Evolutionary conservation across 2,888 invertebrate species (phyloP), one percentile per base, ranked within the genome.

Genomic region (Nomada ferruginata): DNA sequence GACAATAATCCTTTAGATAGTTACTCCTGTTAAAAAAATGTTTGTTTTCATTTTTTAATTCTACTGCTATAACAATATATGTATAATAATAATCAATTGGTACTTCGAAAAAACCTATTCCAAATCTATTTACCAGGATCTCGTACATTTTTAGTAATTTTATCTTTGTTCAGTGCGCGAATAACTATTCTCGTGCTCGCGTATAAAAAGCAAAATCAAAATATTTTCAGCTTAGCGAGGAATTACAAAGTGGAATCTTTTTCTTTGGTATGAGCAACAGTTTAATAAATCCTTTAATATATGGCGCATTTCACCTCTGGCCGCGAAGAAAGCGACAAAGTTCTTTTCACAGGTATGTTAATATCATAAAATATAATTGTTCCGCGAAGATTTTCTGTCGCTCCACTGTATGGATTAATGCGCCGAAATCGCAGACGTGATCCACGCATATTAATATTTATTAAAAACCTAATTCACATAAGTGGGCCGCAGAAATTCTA

Each of bases 211-310:
- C 7, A 55, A 61, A 36, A 52, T 9, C n/a, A 13, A 23, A 15
- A 53, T 50, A 26, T 82, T 94, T 94, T 57, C 95, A 97, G 96
- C 94, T 96, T 91, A 96, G 96, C 82, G 96, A 96, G 86, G 96
- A 96, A 84, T 94, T 97, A 9, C 95, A 96, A 74, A 95, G 95
- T 7, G 96, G 95, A 55, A 97, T 97, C 85, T 97, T 97, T 94
- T 97, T 97, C 94, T 97, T 97, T 90, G 97, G 97, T 5, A 97
- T 97, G 96, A 97, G 97, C 72, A 97, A 97, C 94, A 97, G 97
- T 92, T 95, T 97, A 90, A 96, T 97, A 86, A 98, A 98, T 93
- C 97, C 97, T 0, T 94, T 97, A 69, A 97, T 98, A 88, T 97
- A 98, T 89, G 97, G 97, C 50, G 97, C 97, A n/a, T 98, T 98